Evolutionary conservation across 2,888 invertebrate genomes (phyloP), one percentile per base, ranked within the genome.

Genomic region (Synergus itoensis): DNA sequence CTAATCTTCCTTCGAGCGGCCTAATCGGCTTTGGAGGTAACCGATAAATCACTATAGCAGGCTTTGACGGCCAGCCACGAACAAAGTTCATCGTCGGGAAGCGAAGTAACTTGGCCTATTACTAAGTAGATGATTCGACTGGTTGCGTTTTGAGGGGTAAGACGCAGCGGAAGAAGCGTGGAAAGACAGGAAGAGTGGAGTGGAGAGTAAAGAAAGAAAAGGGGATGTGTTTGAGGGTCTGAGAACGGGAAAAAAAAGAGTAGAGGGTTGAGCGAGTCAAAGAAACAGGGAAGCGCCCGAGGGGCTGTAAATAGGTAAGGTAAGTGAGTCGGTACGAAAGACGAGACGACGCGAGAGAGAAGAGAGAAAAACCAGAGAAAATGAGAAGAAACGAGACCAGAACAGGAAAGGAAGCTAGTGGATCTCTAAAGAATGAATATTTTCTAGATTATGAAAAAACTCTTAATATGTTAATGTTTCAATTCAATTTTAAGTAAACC

Each of bases 261-360:
- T n/a, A 11, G 21, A 60, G 21, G 18, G 60, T 60, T 60, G 16
- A 8, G 4, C 60, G 12, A 73, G 48, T 73, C 36, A 36, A 53
- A 73, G 48, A 73, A 73, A 73, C 36, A 73, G 53, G 48, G 48
- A 73, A 73, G 48, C 36, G 48, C 36, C 53, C 28, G 16, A 73
- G 48, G 53, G 69, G 69, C 28, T 53, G 21, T 36, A 73, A 73
- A n/a, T 73, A 36, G 53, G 48, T 53, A 36, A 67, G 36, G 36
- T 73, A 53, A 53, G 69, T 48, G 69, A 53, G 69, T 45, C 45
- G 28, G 45, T 16, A 48, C 28, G 21, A 57, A 41, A 60, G 43
- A 40, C 5, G 18, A 41, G 60, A 21, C 4, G 63, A 62, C 28
- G 48, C 43, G 40, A 65, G 53, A 53, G n/a, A 11, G 28, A 41